phyloP scores from a whole-genome alignment of 2,888 invertebrate genomes.

The Morpho helenor region DNA sequence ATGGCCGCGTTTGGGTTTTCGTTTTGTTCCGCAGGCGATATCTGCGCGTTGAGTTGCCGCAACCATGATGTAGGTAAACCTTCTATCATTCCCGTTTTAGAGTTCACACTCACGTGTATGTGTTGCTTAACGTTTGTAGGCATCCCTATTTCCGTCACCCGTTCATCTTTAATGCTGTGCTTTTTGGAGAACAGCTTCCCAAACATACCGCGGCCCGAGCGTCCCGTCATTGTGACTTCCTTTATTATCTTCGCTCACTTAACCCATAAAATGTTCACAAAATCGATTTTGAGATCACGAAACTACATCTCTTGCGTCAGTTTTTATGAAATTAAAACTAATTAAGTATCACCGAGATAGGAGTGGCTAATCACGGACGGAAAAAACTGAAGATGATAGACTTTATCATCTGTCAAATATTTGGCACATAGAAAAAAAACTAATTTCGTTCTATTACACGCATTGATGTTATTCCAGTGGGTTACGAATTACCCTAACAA shows the following conservation, averaged over 20 bases:
- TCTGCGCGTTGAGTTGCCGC: conserved; percentile 87
- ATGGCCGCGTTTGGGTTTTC: conserved; percentile 94
- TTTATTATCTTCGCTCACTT: conserved; percentile 32
- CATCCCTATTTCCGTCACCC: conserved; percentile 85
- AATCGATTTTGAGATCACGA: conserved; percentile 42
- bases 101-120: conserved; percentile 92
- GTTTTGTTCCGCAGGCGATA: conserved; percentile 91
- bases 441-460: conserved; percentile 7
- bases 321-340: conserved; percentile 42
- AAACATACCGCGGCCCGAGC: conserved; percentile 70
- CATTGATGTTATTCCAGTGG: not conserved
- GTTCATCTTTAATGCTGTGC: conserved; percentile 64
- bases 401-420: conserved; percentile 30
- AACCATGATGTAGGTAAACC: conserved; percentile 93
- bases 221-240: conserved; percentile 68
- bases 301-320: conserved; percentile 53
- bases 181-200: conserved; percentile 73
- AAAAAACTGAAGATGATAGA: conserved; percentile 38
- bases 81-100: conserved; percentile 88
- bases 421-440: conserved; percentile 24
- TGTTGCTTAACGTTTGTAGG: conserved; percentile 92
- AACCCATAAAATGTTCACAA: conserved; percentile 36
- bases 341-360: conserved; percentile 50
- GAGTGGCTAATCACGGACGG: conserved; percentile 73
- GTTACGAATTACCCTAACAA: no score